Conservation (phyloP, 1,140 invertebrate genomes). For the Anastrepha obliqua region DNA sequence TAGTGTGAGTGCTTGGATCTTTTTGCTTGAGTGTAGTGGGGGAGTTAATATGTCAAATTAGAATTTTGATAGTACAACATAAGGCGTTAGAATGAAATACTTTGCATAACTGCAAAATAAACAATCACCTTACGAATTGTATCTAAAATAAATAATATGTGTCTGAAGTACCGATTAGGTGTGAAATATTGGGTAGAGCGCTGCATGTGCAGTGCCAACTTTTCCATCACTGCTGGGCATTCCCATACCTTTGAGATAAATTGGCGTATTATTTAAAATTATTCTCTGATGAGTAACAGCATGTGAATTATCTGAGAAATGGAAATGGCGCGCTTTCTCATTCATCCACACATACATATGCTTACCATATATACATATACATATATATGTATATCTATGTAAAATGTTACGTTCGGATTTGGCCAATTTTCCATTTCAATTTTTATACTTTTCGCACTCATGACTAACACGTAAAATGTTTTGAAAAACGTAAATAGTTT, state of each 20-base stretch:
- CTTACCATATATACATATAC: neutral
- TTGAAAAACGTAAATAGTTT: too few species aligned
- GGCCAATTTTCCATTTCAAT: neutral
- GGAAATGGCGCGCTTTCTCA: neutral
- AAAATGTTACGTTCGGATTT: neutral
- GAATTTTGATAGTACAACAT: too few species aligned
- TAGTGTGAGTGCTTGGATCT: too few species aligned
- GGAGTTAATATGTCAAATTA: too few species aligned
- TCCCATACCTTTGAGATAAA: neutral
- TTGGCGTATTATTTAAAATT: neutral
- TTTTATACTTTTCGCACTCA: neutral
- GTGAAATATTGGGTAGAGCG: too few species aligned
- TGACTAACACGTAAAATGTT: neutral
- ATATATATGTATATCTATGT: neutral
- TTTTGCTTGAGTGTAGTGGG: too few species aligned
- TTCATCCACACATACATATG: neutral
- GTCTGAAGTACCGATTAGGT: too few species aligned
- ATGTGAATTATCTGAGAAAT: neutral
- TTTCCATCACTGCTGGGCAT: neutral
- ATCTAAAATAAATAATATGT: too few species aligned
- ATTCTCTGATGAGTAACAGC: neutral
- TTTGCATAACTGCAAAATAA: too few species aligned
- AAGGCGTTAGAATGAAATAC: too few species aligned
- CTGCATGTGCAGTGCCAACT: neutral
- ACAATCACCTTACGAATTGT: too few species aligned